Percentiles rank a stretch among this genome's conserved stretches.
Conservation (phyloP, 1,140 invertebrate genomes). For the Zaprionus taronus region DNA sequence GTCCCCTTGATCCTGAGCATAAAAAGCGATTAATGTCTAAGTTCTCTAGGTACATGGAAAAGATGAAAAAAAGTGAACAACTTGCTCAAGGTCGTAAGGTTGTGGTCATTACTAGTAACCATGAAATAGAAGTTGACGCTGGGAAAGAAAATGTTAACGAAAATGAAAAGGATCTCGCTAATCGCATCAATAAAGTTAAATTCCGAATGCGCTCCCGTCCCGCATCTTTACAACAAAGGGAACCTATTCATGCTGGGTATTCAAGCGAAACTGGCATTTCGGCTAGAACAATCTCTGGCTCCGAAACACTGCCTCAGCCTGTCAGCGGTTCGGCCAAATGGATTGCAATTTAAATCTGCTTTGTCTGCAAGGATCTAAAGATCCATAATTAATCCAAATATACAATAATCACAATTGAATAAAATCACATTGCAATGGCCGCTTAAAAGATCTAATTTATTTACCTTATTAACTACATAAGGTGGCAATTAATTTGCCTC, state of each 20-base stretch:
- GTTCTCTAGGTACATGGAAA: background rate
- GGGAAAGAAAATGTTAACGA: background rate
- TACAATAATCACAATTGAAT: background rate
- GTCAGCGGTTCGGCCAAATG: background rate
- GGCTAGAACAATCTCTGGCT: background rate
- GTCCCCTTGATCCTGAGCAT: background rate
- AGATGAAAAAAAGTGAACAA: background rate
- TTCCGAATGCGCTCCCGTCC: background rate
- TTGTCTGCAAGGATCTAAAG: background rate
- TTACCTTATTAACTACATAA: background rate
- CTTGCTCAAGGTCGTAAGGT: background rate
- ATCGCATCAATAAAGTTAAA: background rate
- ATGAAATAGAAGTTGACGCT: slow-evolving; percentile 17
- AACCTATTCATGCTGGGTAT: background rate
- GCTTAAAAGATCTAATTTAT: background rate
- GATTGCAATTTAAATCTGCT: slow-evolving; percentile 7
- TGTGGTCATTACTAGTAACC: slow-evolving; percentile 37
- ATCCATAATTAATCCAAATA: background rate
- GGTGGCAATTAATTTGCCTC: slow-evolving; percentile 1
- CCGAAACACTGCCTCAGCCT: background rate
- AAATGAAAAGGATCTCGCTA: background rate
- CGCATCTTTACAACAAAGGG: background rate
- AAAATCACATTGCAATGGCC: background rate
- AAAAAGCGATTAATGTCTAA: background rate
- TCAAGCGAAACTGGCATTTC: background rate